Conservation (phyloP, 1,140 invertebrate genomes). For the Littorina saxatilis region DNA sequence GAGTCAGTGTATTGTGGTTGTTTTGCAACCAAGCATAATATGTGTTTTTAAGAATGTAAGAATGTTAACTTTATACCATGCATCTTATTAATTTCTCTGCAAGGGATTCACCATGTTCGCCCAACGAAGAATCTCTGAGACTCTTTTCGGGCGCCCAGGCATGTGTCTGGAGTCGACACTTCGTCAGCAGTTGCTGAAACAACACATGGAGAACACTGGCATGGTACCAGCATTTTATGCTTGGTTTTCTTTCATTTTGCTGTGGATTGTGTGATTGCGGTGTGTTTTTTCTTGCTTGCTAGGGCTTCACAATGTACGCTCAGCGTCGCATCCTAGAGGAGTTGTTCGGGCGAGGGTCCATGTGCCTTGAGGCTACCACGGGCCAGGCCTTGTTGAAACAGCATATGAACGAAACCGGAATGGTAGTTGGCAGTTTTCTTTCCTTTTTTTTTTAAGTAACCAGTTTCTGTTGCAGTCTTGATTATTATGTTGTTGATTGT, state of each 20-base stretch:
- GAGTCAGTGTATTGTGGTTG: too few relatives aligned
- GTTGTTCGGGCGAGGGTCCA: conserved; percentile 47
- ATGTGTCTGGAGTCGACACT: conserved; percentile 8
- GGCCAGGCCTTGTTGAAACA: conserved; percentile 50
- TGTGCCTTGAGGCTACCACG: conserved; percentile 54
- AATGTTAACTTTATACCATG: too few relatives aligned
- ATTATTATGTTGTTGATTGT: too few relatives aligned
- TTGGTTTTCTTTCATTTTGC: neutral
- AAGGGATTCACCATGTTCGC: conserved; percentile 84
- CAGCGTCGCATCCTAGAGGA: conserved; percentile 56
- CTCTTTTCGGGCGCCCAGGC: conserved; percentile 44
- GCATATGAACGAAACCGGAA: conserved; percentile 52
- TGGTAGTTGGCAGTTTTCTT: conserved; percentile 38
- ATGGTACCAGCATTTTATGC: neutral
- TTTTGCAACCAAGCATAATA: too few relatives aligned
- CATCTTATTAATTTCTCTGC: neutral
- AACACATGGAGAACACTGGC: neutral
- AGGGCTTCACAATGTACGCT: conserved; percentile 84
- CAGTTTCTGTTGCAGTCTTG: too few relatives aligned
- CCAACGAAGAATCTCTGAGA: conserved; percentile 52
- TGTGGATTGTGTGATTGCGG: neutral
- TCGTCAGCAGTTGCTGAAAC: neutral
- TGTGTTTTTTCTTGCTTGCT: conserved; percentile 20
- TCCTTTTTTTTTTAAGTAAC: neutral
- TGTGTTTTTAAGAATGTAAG: too few relatives aligned